phyloP scores from a whole-genome alignment of 2,888 invertebrate genomes.

The Polyommatus icarus region DNA sequence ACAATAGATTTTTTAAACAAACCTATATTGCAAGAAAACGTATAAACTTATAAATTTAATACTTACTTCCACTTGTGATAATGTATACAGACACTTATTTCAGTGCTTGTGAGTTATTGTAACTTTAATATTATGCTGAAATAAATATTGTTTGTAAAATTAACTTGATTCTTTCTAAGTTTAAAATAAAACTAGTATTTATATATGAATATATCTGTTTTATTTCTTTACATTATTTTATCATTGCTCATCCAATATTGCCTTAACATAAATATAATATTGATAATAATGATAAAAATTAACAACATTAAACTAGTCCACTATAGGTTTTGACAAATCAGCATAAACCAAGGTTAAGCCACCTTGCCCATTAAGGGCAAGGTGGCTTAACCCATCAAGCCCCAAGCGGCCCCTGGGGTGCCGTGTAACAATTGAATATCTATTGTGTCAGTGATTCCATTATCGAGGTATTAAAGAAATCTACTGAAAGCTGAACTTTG shows the following conservation, averaged over 20 bases:
- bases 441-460: no score
- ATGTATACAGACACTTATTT: not conserved
- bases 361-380: no score
- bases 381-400: not conserved
- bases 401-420: no score
- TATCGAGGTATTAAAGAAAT: not conserved
- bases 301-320: not conserved
- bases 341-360: not conserved
- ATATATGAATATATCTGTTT: not conserved
- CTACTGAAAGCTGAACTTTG: not conserved
- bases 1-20: not conserved
- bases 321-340: constrained; percentile 10
- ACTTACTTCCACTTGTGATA: not conserved
- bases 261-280: not conserved
- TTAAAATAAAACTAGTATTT: constrained; percentile 16
- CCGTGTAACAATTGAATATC: no score
- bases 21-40: not conserved
- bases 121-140: not conserved
- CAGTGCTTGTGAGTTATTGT: no score
- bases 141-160: not conserved
- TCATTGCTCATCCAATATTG: not conserved
- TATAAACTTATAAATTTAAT: not conserved
- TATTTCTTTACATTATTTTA: not conserved
- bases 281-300: not conserved
- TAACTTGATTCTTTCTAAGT: not conserved